A percentile compares a stretch with the other conserved stretches of the same genome.
These are phyloP conservation scores for Verasper variegatus DNA, from an alignment of 2,113 vertebrate genomes.

Conservation along the genomic window DNA sequence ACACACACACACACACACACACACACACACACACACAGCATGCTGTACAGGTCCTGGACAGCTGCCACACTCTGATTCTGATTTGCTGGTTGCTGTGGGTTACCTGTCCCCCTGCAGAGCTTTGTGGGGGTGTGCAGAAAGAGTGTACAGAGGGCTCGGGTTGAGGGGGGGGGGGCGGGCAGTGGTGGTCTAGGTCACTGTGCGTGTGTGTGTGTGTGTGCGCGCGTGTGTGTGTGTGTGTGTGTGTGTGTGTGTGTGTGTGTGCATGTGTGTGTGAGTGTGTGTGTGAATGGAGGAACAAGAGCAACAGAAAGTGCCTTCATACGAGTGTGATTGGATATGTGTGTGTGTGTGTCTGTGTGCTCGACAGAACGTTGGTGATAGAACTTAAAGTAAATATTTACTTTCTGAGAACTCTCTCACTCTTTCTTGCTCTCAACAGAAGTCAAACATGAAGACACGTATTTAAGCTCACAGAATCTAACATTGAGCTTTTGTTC, in stretches of 20 bases:
- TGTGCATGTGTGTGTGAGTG: conserved; percentile 7
- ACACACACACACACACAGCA: neutral
- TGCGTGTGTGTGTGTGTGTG: conserved; percentile 8
- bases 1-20: too few relatives aligned
- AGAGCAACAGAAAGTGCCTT: conserved; percentile 12
- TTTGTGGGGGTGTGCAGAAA: conserved; percentile 49
- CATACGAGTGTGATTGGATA: conserved; percentile 5
- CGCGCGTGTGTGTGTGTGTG: conserved; percentile 9
- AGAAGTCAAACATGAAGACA: neutral
- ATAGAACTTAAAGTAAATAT: conserved; percentile 35
- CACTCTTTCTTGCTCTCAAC: neutral
- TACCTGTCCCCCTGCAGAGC: conserved; percentile 69
- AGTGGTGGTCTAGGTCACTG: conserved; percentile 52
- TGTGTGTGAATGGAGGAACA: neutral
- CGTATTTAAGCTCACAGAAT: conserved; percentile 14
- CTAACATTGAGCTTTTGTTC: conserved; percentile 19
- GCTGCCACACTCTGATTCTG: conserved; percentile 72
- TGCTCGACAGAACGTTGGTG: neutral
- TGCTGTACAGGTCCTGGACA: conserved; percentile 50
- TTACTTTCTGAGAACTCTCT: conserved; percentile 4
- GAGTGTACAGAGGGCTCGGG: conserved; percentile 40
- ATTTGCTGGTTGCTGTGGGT: conserved; percentile 71
- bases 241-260: conserved; percentile 16
- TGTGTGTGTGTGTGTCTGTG: neutral
- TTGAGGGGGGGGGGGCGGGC: conserved; percentile 9